Conservation (phyloP, 2,797 vertebrate species). For the Anguilla pacifica region DNA sequence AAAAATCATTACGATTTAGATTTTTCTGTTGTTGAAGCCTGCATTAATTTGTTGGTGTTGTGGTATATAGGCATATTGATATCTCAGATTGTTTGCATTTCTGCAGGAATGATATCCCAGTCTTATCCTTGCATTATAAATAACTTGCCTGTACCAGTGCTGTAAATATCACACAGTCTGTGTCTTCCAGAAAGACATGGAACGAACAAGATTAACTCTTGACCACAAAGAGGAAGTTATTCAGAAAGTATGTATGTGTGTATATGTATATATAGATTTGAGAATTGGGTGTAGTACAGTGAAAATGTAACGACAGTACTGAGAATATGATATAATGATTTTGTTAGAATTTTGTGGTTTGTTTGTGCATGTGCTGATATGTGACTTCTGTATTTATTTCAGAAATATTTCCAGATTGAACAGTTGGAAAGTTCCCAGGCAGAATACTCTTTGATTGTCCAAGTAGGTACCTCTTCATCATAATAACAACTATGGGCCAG, state of each 20-base stretch:
- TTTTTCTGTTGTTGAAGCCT: background rate
- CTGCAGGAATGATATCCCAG: background rate
- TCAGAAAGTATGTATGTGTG: slow-evolving; percentile 29
- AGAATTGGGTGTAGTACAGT: background rate
- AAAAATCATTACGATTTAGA: background rate
- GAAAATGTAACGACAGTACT: background rate
- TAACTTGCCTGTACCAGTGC: background rate
- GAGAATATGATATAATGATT: background rate
- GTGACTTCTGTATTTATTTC: slow-evolving; percentile 15
- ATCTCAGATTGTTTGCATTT: background rate
- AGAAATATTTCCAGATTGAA: slow-evolving; percentile 40
- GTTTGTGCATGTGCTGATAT: background rate
- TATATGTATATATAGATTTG: background rate
- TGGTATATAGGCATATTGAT: no score
- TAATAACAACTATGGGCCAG: background rate
- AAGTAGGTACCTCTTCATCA: slow-evolving; percentile 28
- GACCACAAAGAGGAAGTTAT: slow-evolving; percentile 29
- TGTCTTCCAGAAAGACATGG: slow-evolving; percentile 35
- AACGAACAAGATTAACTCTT: slow-evolving; percentile 28
- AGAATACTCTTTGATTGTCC: slow-evolving; percentile 38
- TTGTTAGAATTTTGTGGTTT: background rate
- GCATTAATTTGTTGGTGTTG: background rate
- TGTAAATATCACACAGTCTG: background rate
- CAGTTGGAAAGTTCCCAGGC: slow-evolving; percentile 36
- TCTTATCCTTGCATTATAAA: background rate